These are phyloP conservation scores for Ispidina picta DNA, from an alignment of 2,797 vertebrate species.

Conservation along the genomic window DNA sequence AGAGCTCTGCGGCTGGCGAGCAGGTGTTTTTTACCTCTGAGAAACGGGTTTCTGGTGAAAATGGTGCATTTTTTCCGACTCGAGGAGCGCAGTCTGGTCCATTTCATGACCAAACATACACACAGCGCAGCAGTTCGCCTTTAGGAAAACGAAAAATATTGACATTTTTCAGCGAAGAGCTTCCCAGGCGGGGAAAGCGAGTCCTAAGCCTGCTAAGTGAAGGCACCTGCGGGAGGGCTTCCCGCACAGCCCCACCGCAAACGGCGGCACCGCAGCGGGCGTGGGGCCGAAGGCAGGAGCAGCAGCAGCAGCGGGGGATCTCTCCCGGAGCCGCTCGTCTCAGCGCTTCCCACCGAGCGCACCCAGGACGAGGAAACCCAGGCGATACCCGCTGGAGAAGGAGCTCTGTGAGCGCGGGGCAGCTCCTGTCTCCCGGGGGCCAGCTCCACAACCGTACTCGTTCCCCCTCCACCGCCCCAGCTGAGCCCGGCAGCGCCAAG, in stretches of 20 bases:
- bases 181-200: background rate
- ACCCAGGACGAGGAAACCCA: too few species aligned
- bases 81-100: too few species aligned
- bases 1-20: too few species aligned
- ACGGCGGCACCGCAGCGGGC: too few species aligned
- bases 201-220: background rate
- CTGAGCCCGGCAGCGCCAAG: fast-evolving
- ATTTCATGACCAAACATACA: background rate
- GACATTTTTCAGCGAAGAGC: fast-evolving
- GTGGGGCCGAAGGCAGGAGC: too few species aligned
- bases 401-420: background rate
- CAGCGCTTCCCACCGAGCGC: too few species aligned
- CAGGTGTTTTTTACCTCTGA: background rate
- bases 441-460: too few species aligned
- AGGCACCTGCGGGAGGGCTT: too few species aligned
- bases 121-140: background rate
- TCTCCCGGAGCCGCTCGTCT: too few species aligned
- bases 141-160: background rate
- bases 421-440: background rate
- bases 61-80: background rate
- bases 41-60: background rate
- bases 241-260: too few species aligned
- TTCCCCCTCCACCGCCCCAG: background rate
- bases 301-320: too few species aligned
- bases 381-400: background rate